Conservation (phyloP, 2,888 invertebrate species). For the Steinernema carpocapsae region DNA sequence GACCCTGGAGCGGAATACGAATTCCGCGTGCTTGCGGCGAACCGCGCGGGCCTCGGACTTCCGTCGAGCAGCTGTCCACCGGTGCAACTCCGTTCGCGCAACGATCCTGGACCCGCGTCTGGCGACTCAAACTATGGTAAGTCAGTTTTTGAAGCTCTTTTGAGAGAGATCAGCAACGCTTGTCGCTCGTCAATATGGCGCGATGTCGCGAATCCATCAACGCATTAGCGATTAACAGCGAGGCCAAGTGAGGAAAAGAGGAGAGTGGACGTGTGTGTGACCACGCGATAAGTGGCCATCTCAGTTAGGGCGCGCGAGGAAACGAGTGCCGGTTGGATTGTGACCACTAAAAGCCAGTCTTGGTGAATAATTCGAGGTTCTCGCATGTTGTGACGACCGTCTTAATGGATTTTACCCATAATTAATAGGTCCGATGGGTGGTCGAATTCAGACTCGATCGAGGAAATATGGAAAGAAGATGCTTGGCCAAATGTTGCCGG, state of each 20-base stretch:
- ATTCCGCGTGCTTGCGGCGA: conserved; percentile 68
- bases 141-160: neutral
- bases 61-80: conserved; percentile 61
- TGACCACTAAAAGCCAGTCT: neutral
- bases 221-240: neutral
- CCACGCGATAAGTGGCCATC: conserved; percentile 11
- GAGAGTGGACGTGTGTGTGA: too few species aligned
- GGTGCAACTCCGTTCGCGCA: conserved; percentile 49
- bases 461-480: neutral
- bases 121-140: neutral
- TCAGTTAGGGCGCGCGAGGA: neutral
- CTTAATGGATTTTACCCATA: conserved; percentile 23
- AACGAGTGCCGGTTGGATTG: too few species aligned
- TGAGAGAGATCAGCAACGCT: neutral
- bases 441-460: neutral
- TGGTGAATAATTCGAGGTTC: conserved; percentile 10
- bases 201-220: conserved; percentile 10
- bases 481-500: neutral
- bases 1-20: conserved; percentile 57
- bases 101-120: neutral
- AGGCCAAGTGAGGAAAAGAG: neutral
- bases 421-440: neutral
- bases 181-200: conserved; percentile 15
- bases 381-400: neutral
- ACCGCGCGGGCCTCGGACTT: conserved; percentile 65